Evolutionary conservation across 2,888 invertebrate genomes (phyloP).

Genomic region (Heliconius ethilla): DNA sequence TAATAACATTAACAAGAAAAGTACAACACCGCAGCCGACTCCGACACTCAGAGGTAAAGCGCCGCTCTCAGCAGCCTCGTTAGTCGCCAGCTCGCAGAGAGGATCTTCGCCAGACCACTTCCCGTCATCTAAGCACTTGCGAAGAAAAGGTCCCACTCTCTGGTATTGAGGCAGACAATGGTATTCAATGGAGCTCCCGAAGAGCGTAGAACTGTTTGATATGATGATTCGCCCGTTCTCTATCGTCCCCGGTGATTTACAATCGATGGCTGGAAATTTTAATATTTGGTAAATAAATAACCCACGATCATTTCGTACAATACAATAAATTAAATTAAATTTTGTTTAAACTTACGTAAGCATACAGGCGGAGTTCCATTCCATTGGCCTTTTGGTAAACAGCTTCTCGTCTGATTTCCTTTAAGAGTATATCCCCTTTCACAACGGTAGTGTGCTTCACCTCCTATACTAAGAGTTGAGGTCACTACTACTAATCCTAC

Average conservation of each 20-base stretch:
- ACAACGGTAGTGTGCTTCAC: constrained; percentile 90
- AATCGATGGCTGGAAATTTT: constrained; percentile 87
- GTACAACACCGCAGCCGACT: constrained; percentile 90
- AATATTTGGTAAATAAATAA: constrained; percentile 10
- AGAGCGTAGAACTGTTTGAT: constrained; percentile 91
- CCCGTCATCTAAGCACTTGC: constrained; percentile 92
- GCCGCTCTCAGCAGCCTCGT: constrained; percentile 87
- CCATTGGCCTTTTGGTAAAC: constrained; percentile 91
- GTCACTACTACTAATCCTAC: constrained; percentile 82
- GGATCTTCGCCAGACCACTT: constrained; percentile 94
- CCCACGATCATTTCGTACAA: too few relatives aligned
- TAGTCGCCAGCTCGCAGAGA: constrained; percentile 86
- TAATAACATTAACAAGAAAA: constrained; percentile 89
- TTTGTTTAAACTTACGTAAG: constrained; percentile 86
- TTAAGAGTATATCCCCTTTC: constrained; percentile 90
- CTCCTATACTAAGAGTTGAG: constrained; percentile 88
- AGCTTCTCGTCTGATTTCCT: constrained; percentile 90
- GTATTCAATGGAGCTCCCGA: constrained; percentile 93
- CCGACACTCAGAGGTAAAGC: constrained; percentile 91
- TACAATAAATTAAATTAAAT: neutral
- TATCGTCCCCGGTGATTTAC: constrained; percentile 88
- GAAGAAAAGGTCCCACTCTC: constrained; percentile 89
- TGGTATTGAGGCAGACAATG: constrained; percentile 93
- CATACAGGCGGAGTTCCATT: constrained; percentile 89
- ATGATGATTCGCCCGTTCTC: constrained; percentile 94